phyloP scores from a whole-genome alignment of 1,140 invertebrate genomes.

The Drosophila mayri region DNA sequence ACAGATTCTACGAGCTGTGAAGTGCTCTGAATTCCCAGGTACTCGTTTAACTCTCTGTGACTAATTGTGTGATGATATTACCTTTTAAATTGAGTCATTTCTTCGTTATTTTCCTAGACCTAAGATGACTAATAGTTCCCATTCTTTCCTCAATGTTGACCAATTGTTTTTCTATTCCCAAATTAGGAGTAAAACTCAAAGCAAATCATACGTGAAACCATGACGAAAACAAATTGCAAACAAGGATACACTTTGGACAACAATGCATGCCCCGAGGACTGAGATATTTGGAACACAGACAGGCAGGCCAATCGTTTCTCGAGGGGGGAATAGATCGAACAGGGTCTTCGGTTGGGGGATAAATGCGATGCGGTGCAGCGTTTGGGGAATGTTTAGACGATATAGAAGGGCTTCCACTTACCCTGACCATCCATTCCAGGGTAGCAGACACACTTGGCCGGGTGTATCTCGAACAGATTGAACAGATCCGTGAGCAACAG shows the following conservation, averaged over 20 bases:
- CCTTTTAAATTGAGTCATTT: constrained; percentile 18
- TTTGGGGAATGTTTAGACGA: constrained; percentile 20
- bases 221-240: constrained; percentile 55
- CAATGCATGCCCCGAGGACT: constrained; percentile 64
- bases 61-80: constrained; percentile 12
- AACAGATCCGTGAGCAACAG: constrained; percentile 98
- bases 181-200: constrained; percentile 18
- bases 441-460: constrained; percentile 94
- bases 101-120: background rate
- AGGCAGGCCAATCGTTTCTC: constrained; percentile 54
- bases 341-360: constrained; percentile 18
- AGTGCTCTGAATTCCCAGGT: constrained; percentile 17
- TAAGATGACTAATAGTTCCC: background rate
- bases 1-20: constrained; percentile 31
- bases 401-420: constrained; percentile 73
- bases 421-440: constrained; percentile 88
- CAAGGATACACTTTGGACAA: constrained; percentile 51
- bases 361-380: constrained; percentile 76
- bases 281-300: constrained; percentile 31
- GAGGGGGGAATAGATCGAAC: constrained; percentile 4
- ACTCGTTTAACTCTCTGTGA: constrained; percentile 10
- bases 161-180: constrained; percentile 6
- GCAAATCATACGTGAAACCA: constrained; percentile 42
- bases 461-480: constrained; percentile 97
- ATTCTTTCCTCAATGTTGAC: background rate